Evolutionary conservation across 2,888 invertebrate genomes (phyloP).

Genomic region (Cataglyphis livida): DNA sequence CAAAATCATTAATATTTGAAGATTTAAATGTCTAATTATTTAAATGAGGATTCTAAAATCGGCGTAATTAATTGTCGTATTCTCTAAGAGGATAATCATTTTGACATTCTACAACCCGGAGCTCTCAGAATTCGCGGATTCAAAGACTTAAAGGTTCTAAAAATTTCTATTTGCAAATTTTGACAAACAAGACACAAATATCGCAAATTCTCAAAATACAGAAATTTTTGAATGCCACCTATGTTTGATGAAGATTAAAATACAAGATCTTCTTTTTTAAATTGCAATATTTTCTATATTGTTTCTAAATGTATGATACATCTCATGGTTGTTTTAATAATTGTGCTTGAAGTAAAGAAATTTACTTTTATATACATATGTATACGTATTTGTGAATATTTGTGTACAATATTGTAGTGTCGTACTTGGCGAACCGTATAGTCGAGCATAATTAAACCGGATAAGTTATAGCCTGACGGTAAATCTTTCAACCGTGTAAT

Average conservation of each 20-base stretch:
- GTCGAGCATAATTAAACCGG: conserved; percentile 44
- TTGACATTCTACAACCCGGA: neutral
- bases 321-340: neutral
- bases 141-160: neutral
- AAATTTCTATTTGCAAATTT: neutral
- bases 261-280: neutral
- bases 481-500: conserved; percentile 52
- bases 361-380: too few species aligned
- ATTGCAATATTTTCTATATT: neutral
- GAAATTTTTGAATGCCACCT: neutral
- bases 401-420: conserved; percentile 7
- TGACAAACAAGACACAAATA: neutral
- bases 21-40: neutral
- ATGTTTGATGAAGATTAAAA: neutral
- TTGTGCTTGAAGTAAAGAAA: conserved; percentile 8
- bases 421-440: conserved; percentile 28
- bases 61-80: conserved; percentile 20
- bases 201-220: neutral
- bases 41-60: neutral
- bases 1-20: neutral
- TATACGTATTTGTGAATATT: neutral
- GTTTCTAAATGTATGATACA: neutral
- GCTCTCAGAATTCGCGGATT: neutral
- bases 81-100: neutral
- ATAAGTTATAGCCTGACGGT: conserved; percentile 32